These are phyloP conservation scores for Andrena chrysosceles DNA, from an alignment of 2,888 invertebrate genomes.

Conservation along the genomic window DNA sequence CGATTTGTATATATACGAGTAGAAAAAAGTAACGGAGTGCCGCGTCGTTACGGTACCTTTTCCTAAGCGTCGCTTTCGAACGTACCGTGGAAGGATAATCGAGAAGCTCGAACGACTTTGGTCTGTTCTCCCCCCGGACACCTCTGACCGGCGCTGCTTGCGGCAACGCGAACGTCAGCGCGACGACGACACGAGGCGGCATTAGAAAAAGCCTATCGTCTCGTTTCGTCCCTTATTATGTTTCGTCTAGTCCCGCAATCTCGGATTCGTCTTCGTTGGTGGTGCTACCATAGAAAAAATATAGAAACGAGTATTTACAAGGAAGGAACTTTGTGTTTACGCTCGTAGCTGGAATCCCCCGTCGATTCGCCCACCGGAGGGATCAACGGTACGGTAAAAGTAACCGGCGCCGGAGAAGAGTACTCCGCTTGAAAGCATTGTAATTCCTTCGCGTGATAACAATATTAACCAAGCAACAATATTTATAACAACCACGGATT, in stretches of 20 bases:
- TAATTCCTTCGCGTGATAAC: constrained; percentile 57
- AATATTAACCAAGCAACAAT: constrained; percentile 66
- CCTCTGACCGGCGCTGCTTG: neutral
- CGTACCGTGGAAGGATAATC: constrained; percentile 67
- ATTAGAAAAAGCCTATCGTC: constrained; percentile 23
- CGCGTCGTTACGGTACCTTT: constrained; percentile 50
- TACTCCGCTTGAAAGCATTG: constrained; percentile 53
- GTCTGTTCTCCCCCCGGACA: constrained; percentile 26
- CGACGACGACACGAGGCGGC: constrained; percentile 47
- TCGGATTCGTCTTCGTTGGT: constrained; percentile 61
- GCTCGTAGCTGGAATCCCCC: constrained; percentile 57
- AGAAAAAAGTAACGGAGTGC: constrained; percentile 42
- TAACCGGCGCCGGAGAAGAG: constrained; percentile 51
- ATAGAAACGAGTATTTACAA: constrained; percentile 73
- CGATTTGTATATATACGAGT: constrained; percentile 15
- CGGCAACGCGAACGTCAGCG: constrained; percentile 34
- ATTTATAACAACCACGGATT: constrained; percentile 52
- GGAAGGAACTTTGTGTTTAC: constrained; percentile 68
- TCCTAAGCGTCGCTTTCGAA: constrained; percentile 56
- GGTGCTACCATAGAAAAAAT: constrained; percentile 72
- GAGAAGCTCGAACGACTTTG: constrained; percentile 66
- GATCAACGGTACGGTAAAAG: constrained; percentile 36
- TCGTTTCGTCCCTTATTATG: constrained; percentile 19
- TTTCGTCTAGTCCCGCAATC: constrained; percentile 9
- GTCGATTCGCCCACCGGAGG: constrained; percentile 46